These are phyloP conservation scores for Phalacrocorax carbo DNA, from an alignment of 2,113 vertebrate species.

Conservation along the genomic window DNA sequence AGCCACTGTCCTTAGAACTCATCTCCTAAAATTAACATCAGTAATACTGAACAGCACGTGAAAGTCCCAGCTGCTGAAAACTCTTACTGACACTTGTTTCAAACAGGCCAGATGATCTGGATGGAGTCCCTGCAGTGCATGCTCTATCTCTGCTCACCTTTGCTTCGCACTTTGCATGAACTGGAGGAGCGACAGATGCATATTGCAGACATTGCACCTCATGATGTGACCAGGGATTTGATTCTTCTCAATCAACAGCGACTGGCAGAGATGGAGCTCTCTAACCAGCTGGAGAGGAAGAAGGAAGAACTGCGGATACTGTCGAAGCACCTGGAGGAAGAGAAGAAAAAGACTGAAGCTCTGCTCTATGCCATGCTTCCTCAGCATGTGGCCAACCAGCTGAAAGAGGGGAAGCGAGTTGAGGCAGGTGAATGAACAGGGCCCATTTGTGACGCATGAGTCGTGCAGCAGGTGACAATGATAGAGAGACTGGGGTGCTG, in stretches of 20 bases:
- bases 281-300: conserved; percentile 84
- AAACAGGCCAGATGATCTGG: conserved; percentile 83
- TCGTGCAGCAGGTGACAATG: not conserved
- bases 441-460: not conserved
- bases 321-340: conserved; percentile 79
- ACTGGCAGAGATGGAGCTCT: conserved; percentile 82
- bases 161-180: conserved; percentile 79
- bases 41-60: not conserved
- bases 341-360: conserved; percentile 79
- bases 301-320: conserved; percentile 78
- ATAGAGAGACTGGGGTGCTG: not conserved
- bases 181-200: conserved; percentile 82
- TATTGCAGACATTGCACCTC: conserved; percentile 81
- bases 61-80: not conserved
- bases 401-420: conserved; percentile 80
- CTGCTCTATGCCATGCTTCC: conserved; percentile 82
- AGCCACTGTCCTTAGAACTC: not conserved
- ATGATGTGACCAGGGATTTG: conserved; percentile 82
- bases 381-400: conserved; percentile 80
- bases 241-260: conserved; percentile 85
- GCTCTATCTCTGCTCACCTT: conserved; percentile 82
- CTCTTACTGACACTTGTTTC: not conserved
- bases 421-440: conserved; percentile 76
- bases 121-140: conserved; percentile 81
- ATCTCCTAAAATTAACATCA: not conserved